Conservation (phyloP, 1,140 invertebrate genomes). For the Sweltsa coloradensis region DNA sequence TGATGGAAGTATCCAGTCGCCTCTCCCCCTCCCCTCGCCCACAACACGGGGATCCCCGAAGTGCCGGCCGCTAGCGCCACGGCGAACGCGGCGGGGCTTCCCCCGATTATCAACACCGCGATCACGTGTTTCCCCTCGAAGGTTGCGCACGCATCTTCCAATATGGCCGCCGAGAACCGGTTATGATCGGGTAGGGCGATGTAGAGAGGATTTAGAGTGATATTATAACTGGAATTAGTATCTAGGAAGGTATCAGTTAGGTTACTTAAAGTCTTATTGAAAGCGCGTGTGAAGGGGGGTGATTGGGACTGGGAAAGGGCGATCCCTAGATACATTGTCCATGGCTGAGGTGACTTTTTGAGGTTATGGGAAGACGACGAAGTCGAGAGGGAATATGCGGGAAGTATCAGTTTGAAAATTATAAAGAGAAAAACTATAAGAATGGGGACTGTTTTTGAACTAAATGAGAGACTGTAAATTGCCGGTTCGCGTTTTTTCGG, state of each 20-base stretch:
- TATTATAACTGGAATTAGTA: slow-evolving; percentile 21
- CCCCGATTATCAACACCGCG: slow-evolving; percentile 27
- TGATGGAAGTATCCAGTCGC: slow-evolving; percentile 19
- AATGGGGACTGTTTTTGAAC: too few relatives aligned
- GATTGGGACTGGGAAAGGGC: slow-evolving; percentile 12
- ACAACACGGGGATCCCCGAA: slow-evolving; percentile 28
- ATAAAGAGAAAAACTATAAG: too few relatives aligned
- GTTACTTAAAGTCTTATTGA: slow-evolving; percentile 28
- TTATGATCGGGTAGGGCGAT: slow-evolving; percentile 28
- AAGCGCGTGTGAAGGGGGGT: slow-evolving; percentile 23
- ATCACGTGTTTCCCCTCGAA: slow-evolving; percentile 28
- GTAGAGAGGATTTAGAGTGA: slow-evolving; percentile 25
- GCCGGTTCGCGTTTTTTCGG: too few relatives aligned
- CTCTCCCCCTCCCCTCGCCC: slow-evolving; percentile 25
- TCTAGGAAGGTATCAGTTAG: slow-evolving; percentile 24
- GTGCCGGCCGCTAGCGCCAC: slow-evolving; percentile 27
- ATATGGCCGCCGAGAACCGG: slow-evolving; percentile 26
- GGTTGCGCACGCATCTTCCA: slow-evolving; percentile 25
- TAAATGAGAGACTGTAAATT: too few relatives aligned
- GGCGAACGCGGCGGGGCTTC: slow-evolving; percentile 29
- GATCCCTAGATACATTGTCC: slow-evolving; percentile 26
- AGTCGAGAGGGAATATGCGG: too few relatives aligned
- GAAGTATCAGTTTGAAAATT: too few relatives aligned
- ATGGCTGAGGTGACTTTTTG: neutral
- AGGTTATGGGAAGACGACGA: too few relatives aligned